These are phyloP conservation scores for Plodia interpunctella DNA, from an alignment of 1,140 invertebrate genomes.

Conservation along the genomic window DNA sequence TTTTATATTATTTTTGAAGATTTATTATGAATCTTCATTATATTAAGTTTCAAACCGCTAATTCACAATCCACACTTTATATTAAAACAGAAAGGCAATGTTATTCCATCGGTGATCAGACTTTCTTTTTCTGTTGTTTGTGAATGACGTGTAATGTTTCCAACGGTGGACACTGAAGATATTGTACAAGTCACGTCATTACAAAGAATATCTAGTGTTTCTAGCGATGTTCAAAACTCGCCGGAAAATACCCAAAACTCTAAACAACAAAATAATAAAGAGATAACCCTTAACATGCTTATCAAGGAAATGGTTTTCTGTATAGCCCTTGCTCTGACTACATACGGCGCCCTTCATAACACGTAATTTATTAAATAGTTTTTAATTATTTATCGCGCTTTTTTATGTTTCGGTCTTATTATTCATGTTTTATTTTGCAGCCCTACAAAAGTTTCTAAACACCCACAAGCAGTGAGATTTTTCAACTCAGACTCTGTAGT, in stretches of 20 bases:
- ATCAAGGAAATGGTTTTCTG: conserved; percentile 71
- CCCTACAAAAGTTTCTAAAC: conserved; percentile 81
- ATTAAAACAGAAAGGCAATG: conserved; percentile 32
- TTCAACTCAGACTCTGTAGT: conserved; percentile 82
- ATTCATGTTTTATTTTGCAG: conserved; percentile 69
- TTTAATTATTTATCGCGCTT: background rate
- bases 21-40: conserved; percentile 36
- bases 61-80: background rate
- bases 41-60: background rate
- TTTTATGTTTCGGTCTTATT: background rate
- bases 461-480: conserved; percentile 82
- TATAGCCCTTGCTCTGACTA: conserved; percentile 74
- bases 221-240: conserved; percentile 60
- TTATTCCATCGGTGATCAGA: conserved; percentile 31
- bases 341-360: conserved; percentile 79
- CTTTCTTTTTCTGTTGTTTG: conserved; percentile 48
- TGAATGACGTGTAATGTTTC: conserved; percentile 76
- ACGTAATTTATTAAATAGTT: conserved; percentile 71
- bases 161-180: conserved; percentile 66
- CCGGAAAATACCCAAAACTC: conserved; percentile 41
- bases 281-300: conserved; percentile 69
- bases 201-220: conserved; percentile 39
- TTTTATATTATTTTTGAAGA: conserved; percentile 12
- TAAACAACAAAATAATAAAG: conserved; percentile 50
- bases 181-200: conserved; percentile 65